Conservation (phyloP, 2,797 vertebrate species). For the Macrochelys suwanniensis region DNA sequence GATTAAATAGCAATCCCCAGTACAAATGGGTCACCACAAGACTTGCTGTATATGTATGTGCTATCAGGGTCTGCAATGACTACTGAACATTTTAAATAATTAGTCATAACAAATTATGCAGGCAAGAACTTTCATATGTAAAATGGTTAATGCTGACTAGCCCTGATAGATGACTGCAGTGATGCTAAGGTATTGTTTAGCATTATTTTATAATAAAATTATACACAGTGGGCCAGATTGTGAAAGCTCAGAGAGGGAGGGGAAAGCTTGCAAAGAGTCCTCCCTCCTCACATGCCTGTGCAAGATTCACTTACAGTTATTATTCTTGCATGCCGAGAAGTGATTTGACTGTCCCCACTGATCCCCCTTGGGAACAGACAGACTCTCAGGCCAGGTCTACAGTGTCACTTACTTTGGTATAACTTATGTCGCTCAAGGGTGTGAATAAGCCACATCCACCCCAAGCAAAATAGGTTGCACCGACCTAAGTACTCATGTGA, state of each 20-base stretch:
- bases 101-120: not conserved
- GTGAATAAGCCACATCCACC: not conserved
- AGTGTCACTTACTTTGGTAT: not conserved
- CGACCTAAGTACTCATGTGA: not conserved
- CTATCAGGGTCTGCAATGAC: not conserved
- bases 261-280: conserved; percentile 7
- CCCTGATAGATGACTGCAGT: not conserved
- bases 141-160: not conserved
- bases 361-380: conserved; percentile 7
- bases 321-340: not conserved
- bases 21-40: not conserved
- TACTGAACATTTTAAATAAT: not conserved
- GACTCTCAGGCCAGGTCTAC: not conserved
- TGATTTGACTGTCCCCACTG: not conserved
- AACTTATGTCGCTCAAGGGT: not conserved
- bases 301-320: not conserved
- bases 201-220: not conserved
- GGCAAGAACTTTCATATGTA: not conserved
- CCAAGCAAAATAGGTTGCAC: not conserved
- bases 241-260: not conserved
- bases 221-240: not conserved
- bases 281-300: conserved; percentile 30
- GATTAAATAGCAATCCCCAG: no score
- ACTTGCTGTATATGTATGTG: not conserved
- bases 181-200: not conserved